These are phyloP conservation scores for Cheilosia impressa DNA, from an alignment of 2,888 invertebrate species.

Conservation along the genomic window DNA sequence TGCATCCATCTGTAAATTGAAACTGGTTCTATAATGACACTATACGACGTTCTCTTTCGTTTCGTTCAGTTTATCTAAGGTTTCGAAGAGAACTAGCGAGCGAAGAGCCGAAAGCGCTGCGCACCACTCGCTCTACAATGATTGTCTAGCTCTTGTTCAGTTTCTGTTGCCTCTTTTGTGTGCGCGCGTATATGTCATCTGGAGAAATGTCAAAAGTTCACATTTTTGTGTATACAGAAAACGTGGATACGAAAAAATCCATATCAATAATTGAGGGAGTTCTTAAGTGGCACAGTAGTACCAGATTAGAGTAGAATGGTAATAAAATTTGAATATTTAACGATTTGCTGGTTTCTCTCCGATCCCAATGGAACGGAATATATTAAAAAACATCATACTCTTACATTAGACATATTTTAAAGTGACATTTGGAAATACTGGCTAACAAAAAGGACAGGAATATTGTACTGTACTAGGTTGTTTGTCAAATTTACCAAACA, in stretches of 20 bases:
- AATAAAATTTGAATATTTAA: conserved; percentile 52
- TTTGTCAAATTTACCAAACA: too few relatives aligned
- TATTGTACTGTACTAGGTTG: too few relatives aligned
- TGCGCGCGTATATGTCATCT: conserved; percentile 31
- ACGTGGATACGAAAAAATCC: conserved; percentile 47
- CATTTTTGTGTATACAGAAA: conserved; percentile 52
- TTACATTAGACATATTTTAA: neutral
- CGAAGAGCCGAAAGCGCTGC: conserved; percentile 23
- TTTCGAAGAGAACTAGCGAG: neutral
- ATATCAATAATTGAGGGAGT: conserved; percentile 59
- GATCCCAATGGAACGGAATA: neutral
- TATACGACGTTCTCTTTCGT: conserved; percentile 13
- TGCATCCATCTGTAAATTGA: neutral
- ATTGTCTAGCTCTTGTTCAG: neutral
- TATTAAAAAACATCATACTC: neutral
- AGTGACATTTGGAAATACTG: neutral
- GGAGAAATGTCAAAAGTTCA: conserved; percentile 58
- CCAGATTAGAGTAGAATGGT: conserved; percentile 44
- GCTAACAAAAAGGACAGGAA: too few relatives aligned
- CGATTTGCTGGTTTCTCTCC: conserved; percentile 9
- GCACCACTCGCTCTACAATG: neutral
- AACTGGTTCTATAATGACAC: neutral
- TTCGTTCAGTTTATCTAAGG: conserved; percentile 39
- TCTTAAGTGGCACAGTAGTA: conserved; percentile 59
- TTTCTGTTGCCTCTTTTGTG: neutral